phyloP scores from a whole-genome alignment of 2,113 vertebrate species.

The Laticauda laticaudata region DNA sequence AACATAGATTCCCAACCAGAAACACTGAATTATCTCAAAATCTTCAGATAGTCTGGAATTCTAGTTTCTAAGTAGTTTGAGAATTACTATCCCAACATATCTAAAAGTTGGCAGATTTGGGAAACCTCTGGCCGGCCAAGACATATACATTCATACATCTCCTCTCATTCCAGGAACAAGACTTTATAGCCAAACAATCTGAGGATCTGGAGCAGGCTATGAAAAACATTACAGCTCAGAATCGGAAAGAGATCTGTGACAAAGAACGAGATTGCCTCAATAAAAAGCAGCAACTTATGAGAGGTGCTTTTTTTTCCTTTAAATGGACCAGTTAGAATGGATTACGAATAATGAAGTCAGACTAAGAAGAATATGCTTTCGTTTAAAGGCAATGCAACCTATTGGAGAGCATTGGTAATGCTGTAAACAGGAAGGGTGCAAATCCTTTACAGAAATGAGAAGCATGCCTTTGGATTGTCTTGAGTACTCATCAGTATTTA shows the following conservation, averaged over 20 bases:
- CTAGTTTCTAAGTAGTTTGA: neutral
- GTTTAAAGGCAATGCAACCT: slow-evolving; percentile 43
- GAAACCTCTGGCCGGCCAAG: neutral
- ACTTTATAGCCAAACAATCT: slow-evolving; percentile 82
- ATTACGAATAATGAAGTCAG: slow-evolving; percentile 16
- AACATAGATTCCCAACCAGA: neutral
- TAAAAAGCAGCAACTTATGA: slow-evolving; percentile 88
- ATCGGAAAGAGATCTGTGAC: slow-evolving; percentile 86
- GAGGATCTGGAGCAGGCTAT: slow-evolving; percentile 80
- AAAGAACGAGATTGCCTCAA: slow-evolving; percentile 85
- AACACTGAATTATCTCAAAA: neutral
- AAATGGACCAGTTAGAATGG: neutral
- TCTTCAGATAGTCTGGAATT: neutral
- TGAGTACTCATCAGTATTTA: slow-evolving; percentile 36
- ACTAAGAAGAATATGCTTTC: neutral
- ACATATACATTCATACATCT: neutral
- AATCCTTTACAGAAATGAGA: slow-evolving; percentile 29
- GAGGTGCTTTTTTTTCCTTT: slow-evolving; percentile 68
- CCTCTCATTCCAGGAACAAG: slow-evolving; percentile 76
- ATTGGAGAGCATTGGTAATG: slow-evolving; percentile 46
- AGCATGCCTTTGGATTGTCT: slow-evolving; percentile 54
- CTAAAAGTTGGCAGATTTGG: neutral
- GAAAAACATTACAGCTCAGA: slow-evolving; percentile 79
- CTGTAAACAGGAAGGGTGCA: slow-evolving; percentile 40
- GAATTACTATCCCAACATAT: neutral